A percentile compares a stretch with the other conserved stretches of the same genome.
Evolutionary conservation across 92 coral and sea anemone species (phyloP).

Genomic region (Phenganax marumi): DNA sequence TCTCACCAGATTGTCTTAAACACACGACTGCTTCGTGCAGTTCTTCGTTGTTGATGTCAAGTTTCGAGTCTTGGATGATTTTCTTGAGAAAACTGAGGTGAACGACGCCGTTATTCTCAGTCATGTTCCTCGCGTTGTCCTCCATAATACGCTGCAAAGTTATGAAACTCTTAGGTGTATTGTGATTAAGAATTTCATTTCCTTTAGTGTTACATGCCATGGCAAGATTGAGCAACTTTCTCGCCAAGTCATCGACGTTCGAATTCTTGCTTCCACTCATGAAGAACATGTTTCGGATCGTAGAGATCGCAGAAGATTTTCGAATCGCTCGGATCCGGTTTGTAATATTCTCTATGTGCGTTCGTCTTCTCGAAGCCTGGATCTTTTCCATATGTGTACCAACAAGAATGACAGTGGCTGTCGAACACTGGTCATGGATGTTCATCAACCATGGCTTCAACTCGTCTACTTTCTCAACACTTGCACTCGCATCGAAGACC

Average conservation of each 20-base stretch:
- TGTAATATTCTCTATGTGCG: conserved; percentile 54
- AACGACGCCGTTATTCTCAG: conserved; percentile 13
- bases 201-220: conserved; percentile 78
- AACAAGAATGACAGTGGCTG: conserved; percentile 81
- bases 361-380: conserved; percentile 31
- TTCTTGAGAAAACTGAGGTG: conserved; percentile 30
- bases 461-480: conserved; percentile 71
- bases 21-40: conserved; percentile 85
- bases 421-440: conserved; percentile 80
- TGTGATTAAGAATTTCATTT: conserved; percentile 65
- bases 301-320: conserved; percentile 81
- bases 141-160: conserved; percentile 64
- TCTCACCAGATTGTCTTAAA: conserved; percentile 82
- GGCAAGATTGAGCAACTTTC: conserved; percentile 67
- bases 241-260: conserved; percentile 66
- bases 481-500: conserved; percentile 84
- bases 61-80: conserved; percentile 67
- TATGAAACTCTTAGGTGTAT: conserved; percentile 77
- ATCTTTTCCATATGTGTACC: conserved; percentile 92
- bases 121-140: conserved; percentile 13
- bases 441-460: conserved; percentile 86
- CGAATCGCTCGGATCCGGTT: conserved; percentile 65
- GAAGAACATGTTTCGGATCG: conserved; percentile 73
- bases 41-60: conserved; percentile 67
- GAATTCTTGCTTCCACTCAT: conserved; percentile 72